Percentiles rank a stretch among this genome's conserved stretches.
These are phyloP conservation scores for Drosophila flavopinicola DNA, from an alignment of 2,888 invertebrate genomes.

Conservation along the genomic window DNA sequence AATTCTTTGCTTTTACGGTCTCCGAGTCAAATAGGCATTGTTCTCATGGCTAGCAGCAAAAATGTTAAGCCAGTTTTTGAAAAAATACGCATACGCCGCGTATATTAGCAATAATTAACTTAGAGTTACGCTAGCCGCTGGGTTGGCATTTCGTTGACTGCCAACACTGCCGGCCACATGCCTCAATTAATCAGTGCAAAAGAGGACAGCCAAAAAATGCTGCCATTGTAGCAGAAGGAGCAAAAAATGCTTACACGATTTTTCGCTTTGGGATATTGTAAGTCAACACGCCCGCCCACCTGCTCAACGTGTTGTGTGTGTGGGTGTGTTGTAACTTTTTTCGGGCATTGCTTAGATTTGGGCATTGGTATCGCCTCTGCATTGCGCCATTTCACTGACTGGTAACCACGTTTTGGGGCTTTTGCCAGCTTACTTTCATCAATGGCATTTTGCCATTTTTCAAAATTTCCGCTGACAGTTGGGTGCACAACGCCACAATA, in stretches of 20 bases:
- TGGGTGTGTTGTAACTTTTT: conserved; percentile 12
- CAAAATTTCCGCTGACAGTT: conserved; percentile 80
- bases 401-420: conserved; percentile 46
- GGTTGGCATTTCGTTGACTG: conserved; percentile 22
- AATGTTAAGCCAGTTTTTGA: conserved; percentile 31
- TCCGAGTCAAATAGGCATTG: conserved; percentile 32
- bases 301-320: conserved; percentile 9
- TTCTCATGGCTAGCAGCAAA: conserved; percentile 33
- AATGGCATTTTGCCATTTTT: conserved; percentile 82
- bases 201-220: conserved; percentile 44
- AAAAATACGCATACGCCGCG: conserved; percentile 53
- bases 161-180: conserved; percentile 38
- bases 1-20: conserved; percentile 29
- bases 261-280: conserved; percentile 82
- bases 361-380: conserved; percentile 45
- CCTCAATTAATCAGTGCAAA: conserved; percentile 76
- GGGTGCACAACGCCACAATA: conserved; percentile 37
- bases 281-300: conserved; percentile 58
- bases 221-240: conserved; percentile 16
- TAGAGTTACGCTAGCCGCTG: conserved; percentile 14
- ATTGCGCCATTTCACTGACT: conserved; percentile 51
- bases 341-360: conserved; percentile 61
- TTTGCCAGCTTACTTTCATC: conserved; percentile 72
- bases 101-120: conserved; percentile 59
- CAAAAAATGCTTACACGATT: conserved; percentile 71